Percentiles rank a stretch among this genome's conserved stretches.
Evolutionary conservation across 23 tunicate genomes (phyloP).

Genomic region (Styela clava): DNA sequence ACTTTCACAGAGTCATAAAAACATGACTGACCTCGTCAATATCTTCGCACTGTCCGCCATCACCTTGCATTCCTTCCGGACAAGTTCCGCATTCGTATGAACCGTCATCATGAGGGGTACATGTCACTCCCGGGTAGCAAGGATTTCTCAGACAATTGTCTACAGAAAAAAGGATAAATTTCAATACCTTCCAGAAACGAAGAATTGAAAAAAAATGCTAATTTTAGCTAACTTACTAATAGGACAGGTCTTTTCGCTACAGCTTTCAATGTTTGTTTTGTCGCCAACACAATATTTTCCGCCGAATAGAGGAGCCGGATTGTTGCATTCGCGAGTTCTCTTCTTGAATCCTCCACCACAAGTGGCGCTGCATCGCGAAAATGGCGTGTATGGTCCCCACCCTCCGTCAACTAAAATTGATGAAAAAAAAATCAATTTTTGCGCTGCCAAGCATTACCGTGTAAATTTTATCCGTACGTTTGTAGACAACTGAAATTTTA

Average conservation of each 20-base stretch:
- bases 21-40: conserved; percentile 89
- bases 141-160: conserved; percentile 75
- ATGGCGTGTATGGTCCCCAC: conserved; percentile 77
- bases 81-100: conserved; percentile 65
- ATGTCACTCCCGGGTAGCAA: conserved; percentile 68
- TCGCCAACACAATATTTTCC: conserved; percentile 70
- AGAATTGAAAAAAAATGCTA: not conserved
- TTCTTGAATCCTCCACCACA: conserved; percentile 65
- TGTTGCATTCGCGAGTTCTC: conserved; percentile 70
- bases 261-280: conserved; percentile 23
- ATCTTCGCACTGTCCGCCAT: conserved; percentile 64
- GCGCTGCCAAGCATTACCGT: too few species aligned
- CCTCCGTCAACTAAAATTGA: conserved; percentile 62
- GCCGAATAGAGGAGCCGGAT: conserved; percentile 78
- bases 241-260: conserved; percentile 65
- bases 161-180: conserved; percentile 14
- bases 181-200: not conserved
- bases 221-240: conserved; percentile 43
- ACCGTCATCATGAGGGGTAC: conserved; percentile 63
- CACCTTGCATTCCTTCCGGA: conserved; percentile 84
- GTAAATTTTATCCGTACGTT: too few species aligned
- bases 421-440: not conserved
- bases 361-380: conserved; percentile 51
- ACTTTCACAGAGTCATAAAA: too few species aligned
- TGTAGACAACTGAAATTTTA: too few species aligned